A percentile compares a stretch with the other conserved stretches of the same genome.
These are phyloP conservation scores for Drosophila anomelani DNA, from an alignment of 2,888 invertebrate species.

Conservation along the genomic window DNA sequence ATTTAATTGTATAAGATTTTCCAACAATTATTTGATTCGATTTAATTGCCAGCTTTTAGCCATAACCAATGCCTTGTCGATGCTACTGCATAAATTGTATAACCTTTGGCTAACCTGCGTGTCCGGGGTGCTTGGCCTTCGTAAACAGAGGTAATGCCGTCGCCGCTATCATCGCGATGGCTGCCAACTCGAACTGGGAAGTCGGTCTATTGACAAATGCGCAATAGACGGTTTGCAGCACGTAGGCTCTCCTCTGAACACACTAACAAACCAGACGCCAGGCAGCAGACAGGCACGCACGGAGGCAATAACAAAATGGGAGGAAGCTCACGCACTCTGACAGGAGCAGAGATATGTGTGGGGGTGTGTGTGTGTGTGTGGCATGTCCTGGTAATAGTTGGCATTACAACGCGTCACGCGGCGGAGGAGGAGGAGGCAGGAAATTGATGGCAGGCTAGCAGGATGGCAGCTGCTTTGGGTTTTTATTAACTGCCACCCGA, in stretches of 20 bases:
- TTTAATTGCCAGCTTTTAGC: background rate
- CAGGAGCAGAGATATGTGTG: background rate
- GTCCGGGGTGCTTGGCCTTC: background rate
- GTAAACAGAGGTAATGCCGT: constrained; percentile 9
- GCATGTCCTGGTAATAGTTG: constrained; percentile 59
- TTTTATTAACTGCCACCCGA: constrained; percentile 50
- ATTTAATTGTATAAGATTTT: background rate
- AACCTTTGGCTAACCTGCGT: background rate
- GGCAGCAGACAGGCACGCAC: constrained; percentile 46
- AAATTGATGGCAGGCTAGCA: constrained; percentile 32
- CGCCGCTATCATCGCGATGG: constrained; percentile 11
- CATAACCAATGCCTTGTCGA: background rate
- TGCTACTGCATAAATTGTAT: background rate
- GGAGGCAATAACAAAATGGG: constrained; percentile 38
- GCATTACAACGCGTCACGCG: constrained; percentile 56
- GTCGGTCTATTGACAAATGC: constrained; percentile 66
- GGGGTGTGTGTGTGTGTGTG: constrained; percentile 12
- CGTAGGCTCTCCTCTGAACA: constrained; percentile 50
- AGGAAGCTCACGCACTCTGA: constrained; percentile 15
- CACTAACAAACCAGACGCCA: constrained; percentile 46
- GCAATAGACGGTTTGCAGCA: constrained; percentile 69
- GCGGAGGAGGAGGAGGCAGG: background rate
- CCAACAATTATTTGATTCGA: background rate
- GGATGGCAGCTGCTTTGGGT: constrained; percentile 55
- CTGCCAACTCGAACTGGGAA: constrained; percentile 5